These are phyloP conservation scores for Pleuronectes platessa DNA, from an alignment of 2,113 vertebrate species.

Conservation along the genomic window DNA sequence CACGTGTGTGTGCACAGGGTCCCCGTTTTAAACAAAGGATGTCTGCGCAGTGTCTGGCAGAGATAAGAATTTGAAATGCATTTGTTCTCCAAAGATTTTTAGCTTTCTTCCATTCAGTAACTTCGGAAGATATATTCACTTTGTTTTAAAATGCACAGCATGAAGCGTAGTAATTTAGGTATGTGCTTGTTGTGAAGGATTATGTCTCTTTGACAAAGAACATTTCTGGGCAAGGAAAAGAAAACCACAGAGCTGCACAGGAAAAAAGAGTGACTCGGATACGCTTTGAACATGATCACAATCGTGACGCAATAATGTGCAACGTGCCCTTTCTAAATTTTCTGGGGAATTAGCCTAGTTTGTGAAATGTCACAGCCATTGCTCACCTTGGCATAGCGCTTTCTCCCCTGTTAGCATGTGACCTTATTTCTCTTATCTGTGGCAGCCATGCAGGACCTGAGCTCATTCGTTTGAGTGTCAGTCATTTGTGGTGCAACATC, in stretches of 20 bases:
- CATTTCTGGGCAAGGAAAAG: neutral
- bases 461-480: conserved; percentile 65
- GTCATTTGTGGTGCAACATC: conserved; percentile 33
- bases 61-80: conserved; percentile 34
- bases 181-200: conserved; percentile 33
- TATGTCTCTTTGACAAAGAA: conserved; percentile 31
- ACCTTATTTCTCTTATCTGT: conserved; percentile 80
- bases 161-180: conserved; percentile 41
- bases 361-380: conserved; percentile 80
- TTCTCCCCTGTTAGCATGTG: conserved; percentile 75
- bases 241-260: conserved; percentile 12
- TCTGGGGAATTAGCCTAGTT: conserved; percentile 78
- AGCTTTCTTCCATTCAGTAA: conserved; percentile 29
- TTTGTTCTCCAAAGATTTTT: conserved; percentile 43
- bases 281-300: conserved; percentile 58
- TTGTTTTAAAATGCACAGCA: conserved; percentile 34
- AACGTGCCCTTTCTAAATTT: conserved; percentile 74
- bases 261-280: conserved; percentile 24
- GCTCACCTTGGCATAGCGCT: conserved; percentile 68
- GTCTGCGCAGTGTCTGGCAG: conserved; percentile 20
- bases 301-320: conserved; percentile 71
- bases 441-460: conserved; percentile 72
- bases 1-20: conserved; percentile 18
- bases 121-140: conserved; percentile 19
- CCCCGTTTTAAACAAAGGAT: conserved; percentile 18